Conservation (phyloP, 2,113 vertebrate genomes). For the Zapornia atra region DNA sequence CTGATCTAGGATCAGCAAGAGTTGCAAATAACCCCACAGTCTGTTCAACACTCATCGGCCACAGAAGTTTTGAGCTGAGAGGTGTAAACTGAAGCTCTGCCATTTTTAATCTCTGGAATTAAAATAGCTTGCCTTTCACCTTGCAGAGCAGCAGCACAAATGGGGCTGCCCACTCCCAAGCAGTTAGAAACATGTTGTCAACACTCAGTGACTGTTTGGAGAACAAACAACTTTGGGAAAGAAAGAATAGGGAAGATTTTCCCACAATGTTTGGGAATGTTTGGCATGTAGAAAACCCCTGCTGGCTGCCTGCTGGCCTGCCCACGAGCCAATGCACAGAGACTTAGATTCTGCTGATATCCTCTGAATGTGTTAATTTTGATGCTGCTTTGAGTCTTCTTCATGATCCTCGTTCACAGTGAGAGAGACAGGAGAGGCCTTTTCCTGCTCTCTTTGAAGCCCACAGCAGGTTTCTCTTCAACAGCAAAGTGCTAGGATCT, state of each 20-base stretch:
- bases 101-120: neutral
- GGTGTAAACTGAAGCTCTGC: neutral
- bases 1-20: neutral
- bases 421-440: neutral
- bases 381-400: neutral
- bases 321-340: neutral
- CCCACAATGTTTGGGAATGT: neutral
- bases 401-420: neutral
- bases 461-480: neutral
- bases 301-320: neutral
- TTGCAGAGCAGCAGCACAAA: neutral
- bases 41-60: fast-evolving
- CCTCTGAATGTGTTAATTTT: neutral
- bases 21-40: neutral
- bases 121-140: neutral
- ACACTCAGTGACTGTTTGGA: neutral
- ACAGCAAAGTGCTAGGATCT: neutral
- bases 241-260: neutral
- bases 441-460: neutral
- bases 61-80: neutral
- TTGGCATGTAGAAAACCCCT: neutral
- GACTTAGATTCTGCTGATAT: neutral
- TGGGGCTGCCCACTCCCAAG: neutral
- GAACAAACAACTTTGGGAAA: neutral
- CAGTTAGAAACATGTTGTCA: neutral